phyloP scores from a whole-genome alignment of 2,797 vertebrate species.

The Acanthis flammea region DNA sequence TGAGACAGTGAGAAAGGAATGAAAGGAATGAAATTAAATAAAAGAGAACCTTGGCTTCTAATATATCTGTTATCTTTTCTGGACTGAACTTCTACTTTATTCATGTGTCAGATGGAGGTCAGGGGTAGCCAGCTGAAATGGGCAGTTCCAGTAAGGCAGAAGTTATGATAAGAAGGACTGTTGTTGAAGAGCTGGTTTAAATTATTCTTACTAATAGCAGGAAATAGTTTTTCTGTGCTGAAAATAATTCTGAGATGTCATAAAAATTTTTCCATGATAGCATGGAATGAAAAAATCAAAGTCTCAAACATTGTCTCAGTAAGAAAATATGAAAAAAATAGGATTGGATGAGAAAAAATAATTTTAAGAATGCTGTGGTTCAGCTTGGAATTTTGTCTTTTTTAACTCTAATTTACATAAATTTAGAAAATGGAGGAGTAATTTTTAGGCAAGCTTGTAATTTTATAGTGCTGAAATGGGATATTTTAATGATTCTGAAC shows the following conservation, averaged over 20 bases:
- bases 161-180: neutral
- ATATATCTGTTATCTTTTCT: neutral
- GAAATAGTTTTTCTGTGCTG: neutral
- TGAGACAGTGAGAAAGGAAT: neutral
- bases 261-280: neutral
- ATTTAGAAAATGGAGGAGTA: neutral
- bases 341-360: accelerated
- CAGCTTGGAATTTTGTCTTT: neutral
- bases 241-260: neutral
- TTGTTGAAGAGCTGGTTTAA: neutral
- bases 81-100: neutral
- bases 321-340: neutral
- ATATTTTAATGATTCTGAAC: neutral
- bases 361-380: neutral
- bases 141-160: neutral
- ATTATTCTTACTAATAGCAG: neutral
- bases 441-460: neutral
- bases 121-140: neutral
- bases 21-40: neutral
- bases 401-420: neutral
- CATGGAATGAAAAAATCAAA: neutral
- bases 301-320: neutral
- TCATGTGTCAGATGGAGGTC: neutral
- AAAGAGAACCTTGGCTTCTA: neutral
- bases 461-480: neutral